These are phyloP conservation scores for Micropoecilia bifurca DNA, from an alignment of 2,797 vertebrate genomes.

Conservation along the genomic window DNA sequence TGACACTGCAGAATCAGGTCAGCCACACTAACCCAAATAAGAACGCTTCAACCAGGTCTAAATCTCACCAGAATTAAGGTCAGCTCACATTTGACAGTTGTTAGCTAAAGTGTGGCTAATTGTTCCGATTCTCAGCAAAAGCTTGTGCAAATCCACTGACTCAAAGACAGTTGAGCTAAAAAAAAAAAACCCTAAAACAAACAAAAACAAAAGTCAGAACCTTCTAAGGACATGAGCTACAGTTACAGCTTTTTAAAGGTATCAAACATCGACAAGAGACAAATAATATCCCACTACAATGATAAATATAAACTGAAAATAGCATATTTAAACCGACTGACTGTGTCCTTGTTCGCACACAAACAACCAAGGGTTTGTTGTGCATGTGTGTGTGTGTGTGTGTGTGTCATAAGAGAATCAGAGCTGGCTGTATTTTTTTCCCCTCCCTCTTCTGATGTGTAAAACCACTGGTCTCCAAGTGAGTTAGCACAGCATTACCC, in stretches of 20 bases:
- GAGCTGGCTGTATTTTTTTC: background rate
- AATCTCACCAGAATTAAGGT: background rate
- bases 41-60: background rate
- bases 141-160: background rate
- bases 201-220: background rate
- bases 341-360: constrained; percentile 14
- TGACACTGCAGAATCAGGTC: background rate
- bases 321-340: constrained; percentile 8
- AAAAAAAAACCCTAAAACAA: too few species aligned
- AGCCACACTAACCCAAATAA: background rate
- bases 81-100: background rate
- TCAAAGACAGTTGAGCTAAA: background rate
- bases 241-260: background rate
- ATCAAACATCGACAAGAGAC: background rate
- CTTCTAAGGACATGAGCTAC: background rate
- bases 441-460: constrained; percentile 14
- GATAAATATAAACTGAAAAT: background rate
- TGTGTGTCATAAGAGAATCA: background rate
- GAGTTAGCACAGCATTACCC: constrained; percentile 1
- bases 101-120: background rate
- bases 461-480: constrained; percentile 12
- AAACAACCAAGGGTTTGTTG: constrained; percentile 11
- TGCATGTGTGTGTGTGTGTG: background rate
- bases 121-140: background rate
- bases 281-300: background rate